Conservation (phyloP, 2,888 invertebrate genomes). For the Synanthedon vespiformis region DNA sequence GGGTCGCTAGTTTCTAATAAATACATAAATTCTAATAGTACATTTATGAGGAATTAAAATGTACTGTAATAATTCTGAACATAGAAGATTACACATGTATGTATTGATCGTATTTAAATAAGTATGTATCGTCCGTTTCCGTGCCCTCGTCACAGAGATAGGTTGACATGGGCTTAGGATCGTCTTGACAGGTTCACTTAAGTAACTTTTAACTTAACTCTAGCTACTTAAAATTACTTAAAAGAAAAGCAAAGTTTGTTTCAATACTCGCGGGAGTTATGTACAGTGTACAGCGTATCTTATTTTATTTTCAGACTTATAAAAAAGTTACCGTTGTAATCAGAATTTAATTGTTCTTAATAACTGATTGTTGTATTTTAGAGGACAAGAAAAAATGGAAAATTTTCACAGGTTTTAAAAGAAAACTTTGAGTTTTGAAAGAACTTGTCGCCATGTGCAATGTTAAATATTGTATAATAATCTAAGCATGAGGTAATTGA, state of each 20-base stretch:
- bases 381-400: too few relatives aligned
- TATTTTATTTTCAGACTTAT: neutral
- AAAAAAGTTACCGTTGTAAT: too few relatives aligned
- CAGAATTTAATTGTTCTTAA: too few relatives aligned
- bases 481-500: too few relatives aligned
- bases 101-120: neutral
- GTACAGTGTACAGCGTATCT: neutral
- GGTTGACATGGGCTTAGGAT: slow-evolving; percentile 23
- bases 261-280: slow-evolving; percentile 2
- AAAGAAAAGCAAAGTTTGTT: slow-evolving; percentile 21
- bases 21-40: too few relatives aligned
- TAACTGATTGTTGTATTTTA: too few relatives aligned
- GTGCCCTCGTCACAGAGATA: slow-evolving; percentile 9
- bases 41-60: too few relatives aligned
- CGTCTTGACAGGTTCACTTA: slow-evolving; percentile 11
- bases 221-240: slow-evolving; percentile 25
- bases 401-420: too few relatives aligned
- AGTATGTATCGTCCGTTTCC: slow-evolving; percentile 1
- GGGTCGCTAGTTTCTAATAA: too few relatives aligned
- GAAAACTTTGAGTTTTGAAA: too few relatives aligned
- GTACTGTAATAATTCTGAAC: neutral
- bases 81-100: neutral
- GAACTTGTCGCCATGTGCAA: too few relatives aligned
- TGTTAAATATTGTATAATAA: too few relatives aligned
- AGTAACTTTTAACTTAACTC: slow-evolving; percentile 15